Evolutionary conservation across 1,140 invertebrate species (phyloP).

Genomic region (Acromyrmex echinatior): DNA sequence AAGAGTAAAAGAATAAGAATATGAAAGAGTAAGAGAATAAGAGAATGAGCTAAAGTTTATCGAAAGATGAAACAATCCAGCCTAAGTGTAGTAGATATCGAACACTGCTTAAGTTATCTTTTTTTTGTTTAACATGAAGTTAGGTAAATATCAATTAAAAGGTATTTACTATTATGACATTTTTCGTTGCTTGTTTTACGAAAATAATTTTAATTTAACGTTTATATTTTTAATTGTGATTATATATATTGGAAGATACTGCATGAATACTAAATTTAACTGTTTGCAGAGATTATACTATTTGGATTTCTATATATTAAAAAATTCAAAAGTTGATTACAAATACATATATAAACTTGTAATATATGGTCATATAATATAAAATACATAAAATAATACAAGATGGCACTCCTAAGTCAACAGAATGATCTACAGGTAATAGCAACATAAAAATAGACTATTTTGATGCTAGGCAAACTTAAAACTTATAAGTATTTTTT

Average conservation of each 20-base stretch:
- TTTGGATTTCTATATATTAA: neutral
- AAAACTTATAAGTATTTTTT: neutral
- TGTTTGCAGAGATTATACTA: neutral
- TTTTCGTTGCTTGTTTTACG: slow-evolving; percentile 29
- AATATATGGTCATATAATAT: slow-evolving; percentile 11
- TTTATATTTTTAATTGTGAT: slow-evolving; percentile 5
- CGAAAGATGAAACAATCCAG: too few relatives aligned
- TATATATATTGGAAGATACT: slow-evolving; percentile 27
- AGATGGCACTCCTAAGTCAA: slow-evolving; percentile 25
- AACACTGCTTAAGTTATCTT: neutral
- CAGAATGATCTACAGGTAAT: slow-evolving; percentile 43
- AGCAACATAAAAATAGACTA: neutral
- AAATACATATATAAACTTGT: slow-evolving; percentile 12
- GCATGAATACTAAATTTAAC: neutral
- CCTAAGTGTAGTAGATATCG: too few relatives aligned
- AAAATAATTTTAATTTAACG: slow-evolving; percentile 34
- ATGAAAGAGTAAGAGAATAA: too few relatives aligned
- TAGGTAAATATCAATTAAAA: slow-evolving; percentile 39
- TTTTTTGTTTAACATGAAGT: slow-evolving; percentile 45
- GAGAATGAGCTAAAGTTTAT: too few relatives aligned
- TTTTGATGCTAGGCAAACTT: neutral
- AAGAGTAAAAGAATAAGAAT: too few relatives aligned
- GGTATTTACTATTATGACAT: slow-evolving; percentile 37
- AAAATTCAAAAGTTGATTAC: neutral
- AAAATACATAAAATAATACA: neutral